Conservation (phyloP, 2,888 invertebrate species). For the Zygothrica quintamaculata region DNA sequence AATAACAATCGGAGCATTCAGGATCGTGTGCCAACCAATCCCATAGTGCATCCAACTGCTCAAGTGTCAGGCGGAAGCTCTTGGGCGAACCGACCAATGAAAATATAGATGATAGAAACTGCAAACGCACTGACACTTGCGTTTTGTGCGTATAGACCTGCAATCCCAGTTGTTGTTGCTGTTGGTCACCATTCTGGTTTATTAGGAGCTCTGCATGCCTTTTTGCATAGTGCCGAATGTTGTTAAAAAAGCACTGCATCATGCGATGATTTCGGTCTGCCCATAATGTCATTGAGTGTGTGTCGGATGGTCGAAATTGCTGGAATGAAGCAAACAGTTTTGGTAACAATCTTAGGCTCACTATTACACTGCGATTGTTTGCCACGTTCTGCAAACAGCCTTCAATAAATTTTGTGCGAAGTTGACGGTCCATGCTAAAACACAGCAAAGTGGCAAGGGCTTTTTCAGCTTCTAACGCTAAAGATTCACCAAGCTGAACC, state of each 20-base stretch:
- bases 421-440: slow-evolving; percentile 94
- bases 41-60: slow-evolving; percentile 96
- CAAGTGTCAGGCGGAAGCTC: slow-evolving; percentile 91
- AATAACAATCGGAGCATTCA: slow-evolving; percentile 95
- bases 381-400: slow-evolving; percentile 96
- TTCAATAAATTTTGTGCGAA: slow-evolving; percentile 97
- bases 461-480: slow-evolving; percentile 97
- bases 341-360: slow-evolving; percentile 94
- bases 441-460: slow-evolving; percentile 94
- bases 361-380: slow-evolving; percentile 94
- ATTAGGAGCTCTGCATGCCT: slow-evolving; percentile 80
- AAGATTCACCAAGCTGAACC: slow-evolving; percentile 94
- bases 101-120: slow-evolving; percentile 96
- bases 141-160: slow-evolving; percentile 90
- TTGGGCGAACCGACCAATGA: slow-evolving; percentile 95
- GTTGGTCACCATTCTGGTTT: slow-evolving; percentile 74
- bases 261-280: slow-evolving; percentile 96
- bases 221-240: slow-evolving; percentile 90
- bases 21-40: slow-evolving; percentile 93
- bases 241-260: slow-evolving; percentile 96
- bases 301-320: slow-evolving; percentile 93
- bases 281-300: slow-evolving; percentile 95
- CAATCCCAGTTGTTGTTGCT: slow-evolving; percentile 79
- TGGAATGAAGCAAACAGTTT: slow-evolving; percentile 96
- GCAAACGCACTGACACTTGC: slow-evolving; percentile 95